Evolutionary conservation across 2,797 vertebrate genomes (phyloP).

Genomic region (Coranthus polyacanthus): DNA sequence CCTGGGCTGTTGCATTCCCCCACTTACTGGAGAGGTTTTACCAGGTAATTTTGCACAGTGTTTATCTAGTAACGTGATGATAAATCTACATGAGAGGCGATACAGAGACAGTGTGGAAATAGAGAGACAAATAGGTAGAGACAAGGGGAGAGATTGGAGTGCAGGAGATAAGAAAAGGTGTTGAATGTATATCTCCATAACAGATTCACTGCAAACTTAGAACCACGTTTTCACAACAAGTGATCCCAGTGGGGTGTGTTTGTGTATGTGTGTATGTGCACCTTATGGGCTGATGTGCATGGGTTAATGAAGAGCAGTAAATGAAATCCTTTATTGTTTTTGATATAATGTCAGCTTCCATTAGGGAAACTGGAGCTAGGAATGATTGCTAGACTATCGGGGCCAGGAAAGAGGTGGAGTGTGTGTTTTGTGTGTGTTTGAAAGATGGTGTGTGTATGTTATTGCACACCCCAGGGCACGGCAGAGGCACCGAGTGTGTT

Average conservation of each 20-base stretch:
- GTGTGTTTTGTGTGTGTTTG: conserved; percentile 11
- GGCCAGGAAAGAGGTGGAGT: conserved; percentile 58
- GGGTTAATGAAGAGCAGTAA: conserved; percentile 95
- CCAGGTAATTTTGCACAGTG: conserved; percentile 13
- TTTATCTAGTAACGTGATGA: conserved; percentile 36
- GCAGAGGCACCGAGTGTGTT: conserved; percentile 71
- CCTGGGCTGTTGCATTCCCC: conserved; percentile 11
- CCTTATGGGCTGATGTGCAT: conserved; percentile 53
- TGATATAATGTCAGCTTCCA: conserved; percentile 98
- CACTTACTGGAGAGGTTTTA: conserved; percentile 17
- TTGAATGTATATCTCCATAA: conserved; percentile 30
- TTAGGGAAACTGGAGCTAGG: conserved; percentile 83
- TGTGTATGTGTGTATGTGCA: conserved; percentile 70
- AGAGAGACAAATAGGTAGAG: conserved; percentile 44
- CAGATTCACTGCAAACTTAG: conserved; percentile 50
- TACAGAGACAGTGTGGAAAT: conserved; percentile 32
- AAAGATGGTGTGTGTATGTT: conserved; percentile 25
- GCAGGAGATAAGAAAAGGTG: conserved; percentile 37
- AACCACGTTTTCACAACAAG: conserved; percentile 68
- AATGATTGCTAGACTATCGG: conserved; percentile 75
- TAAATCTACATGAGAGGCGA: conserved; percentile 34
- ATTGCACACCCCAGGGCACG: conserved; percentile 66
- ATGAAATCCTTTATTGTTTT: conserved; percentile 97
- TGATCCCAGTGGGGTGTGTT: conserved; percentile 74
- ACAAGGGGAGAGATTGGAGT: conserved; percentile 50